Conservation (phyloP, 2,888 invertebrate species). For the Pogonocherus hispidulus region DNA sequence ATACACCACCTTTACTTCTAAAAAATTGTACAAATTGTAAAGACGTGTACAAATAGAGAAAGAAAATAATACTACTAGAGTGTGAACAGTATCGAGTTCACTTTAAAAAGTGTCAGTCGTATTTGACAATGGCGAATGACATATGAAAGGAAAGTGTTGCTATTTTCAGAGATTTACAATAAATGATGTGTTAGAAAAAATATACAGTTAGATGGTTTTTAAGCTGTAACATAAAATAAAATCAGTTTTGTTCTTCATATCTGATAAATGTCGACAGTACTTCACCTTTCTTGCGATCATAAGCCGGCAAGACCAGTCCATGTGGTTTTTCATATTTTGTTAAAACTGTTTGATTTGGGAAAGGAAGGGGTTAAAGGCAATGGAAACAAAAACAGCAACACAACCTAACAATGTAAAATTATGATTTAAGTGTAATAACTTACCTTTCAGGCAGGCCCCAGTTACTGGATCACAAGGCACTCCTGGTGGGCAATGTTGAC, state of each 20-base stretch:
- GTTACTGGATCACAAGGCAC: conserved; percentile 83
- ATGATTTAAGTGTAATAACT: conserved; percentile 61
- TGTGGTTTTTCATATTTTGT: conserved; percentile 53
- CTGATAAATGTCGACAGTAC: conserved; percentile 29
- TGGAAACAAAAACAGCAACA: conserved; percentile 66
- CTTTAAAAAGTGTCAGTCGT: conserved; percentile 56
- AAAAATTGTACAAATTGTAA: background rate
- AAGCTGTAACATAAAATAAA: conserved; percentile 59
- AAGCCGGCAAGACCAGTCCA: conserved; percentile 53
- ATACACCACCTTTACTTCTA: conserved; percentile 7
- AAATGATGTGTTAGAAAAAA: conserved; percentile 58
- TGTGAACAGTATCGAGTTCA: conserved; percentile 52
- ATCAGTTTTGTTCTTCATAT: conserved; percentile 31
- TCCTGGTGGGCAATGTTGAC: conserved; percentile 85
- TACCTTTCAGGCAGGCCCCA: conserved; percentile 89
- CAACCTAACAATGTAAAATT: conserved; percentile 46
- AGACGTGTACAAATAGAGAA: conserved; percentile 4
- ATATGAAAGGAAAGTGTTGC: conserved; percentile 60
- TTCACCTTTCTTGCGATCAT: conserved; percentile 44
- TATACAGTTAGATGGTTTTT: conserved; percentile 63
- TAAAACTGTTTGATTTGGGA: conserved; percentile 40
- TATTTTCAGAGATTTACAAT: conserved; percentile 62
- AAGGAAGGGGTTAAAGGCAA: conserved; percentile 22
- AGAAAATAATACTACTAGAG: conserved; percentile 45
- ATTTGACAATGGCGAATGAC: conserved; percentile 49